A percentile compares a stretch with the other conserved stretches of the same genome.
phyloP scores from a whole-genome alignment of 2,797 vertebrate species.

The Dromococcyx pavoninus region DNA sequence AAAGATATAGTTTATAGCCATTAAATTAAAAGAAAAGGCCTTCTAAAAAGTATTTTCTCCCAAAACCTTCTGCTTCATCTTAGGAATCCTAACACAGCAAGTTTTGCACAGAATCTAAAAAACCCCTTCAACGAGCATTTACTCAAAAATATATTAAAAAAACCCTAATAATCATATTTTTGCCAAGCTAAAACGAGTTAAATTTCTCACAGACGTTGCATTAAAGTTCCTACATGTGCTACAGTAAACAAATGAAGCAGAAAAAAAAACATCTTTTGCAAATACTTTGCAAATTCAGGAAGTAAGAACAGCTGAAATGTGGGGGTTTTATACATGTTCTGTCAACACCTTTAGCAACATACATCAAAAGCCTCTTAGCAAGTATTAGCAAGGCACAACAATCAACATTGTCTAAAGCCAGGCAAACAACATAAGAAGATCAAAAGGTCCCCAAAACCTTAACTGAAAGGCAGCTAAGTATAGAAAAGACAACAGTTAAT shows the following conservation, averaged over 20 bases:
- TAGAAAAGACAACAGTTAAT: background rate
- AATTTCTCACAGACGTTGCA: background rate
- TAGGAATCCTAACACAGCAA: background rate
- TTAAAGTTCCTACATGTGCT: background rate
- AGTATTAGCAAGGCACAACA: background rate
- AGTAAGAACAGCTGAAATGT: background rate
- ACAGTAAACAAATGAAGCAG: background rate
- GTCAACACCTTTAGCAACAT: background rate
- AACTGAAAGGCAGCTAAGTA: background rate
- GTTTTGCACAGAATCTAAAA: background rate
- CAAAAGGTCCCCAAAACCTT: background rate
- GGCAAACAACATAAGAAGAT: background rate
- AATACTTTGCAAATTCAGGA: background rate
- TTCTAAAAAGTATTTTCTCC: background rate
- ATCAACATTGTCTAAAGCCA: background rate
- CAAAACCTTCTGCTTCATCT: background rate
- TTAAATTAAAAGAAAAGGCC: background rate
- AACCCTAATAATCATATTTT: background rate
- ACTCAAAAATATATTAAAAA: background rate
- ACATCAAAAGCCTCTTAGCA: background rate
- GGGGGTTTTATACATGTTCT: background rate
- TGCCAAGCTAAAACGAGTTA: background rate
- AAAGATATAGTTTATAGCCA: conserved; percentile 42
- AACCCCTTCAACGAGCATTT: background rate
- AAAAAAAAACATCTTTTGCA: background rate